Evolutionary conservation across 2,797 vertebrate genomes (phyloP), one percentile per base, ranked within the genome.

Genomic region (Phrynocephalus guinanensis): DNA sequence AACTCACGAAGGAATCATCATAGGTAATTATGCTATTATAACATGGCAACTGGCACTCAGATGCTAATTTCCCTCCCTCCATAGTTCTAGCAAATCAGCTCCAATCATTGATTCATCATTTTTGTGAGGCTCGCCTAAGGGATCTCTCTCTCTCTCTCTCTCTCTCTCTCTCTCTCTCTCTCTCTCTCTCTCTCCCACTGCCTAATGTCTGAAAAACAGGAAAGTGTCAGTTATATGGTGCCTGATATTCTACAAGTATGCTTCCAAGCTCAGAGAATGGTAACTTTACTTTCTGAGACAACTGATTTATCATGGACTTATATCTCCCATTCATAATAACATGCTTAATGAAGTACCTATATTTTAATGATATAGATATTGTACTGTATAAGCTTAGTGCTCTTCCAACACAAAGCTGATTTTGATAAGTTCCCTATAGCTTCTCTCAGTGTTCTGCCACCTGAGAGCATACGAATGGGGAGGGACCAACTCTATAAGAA

Each of bases 1-100:
- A 63, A 96, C 95, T 33, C 94, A 93, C 80, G 93, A 94, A 70
- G 96, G 91, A 26, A 96, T 98, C 67, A 28, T 98, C 30, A 97
- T 98, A 0, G 98, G 98, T 98, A 95, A 91, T 67, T 86, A 81
- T 6, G 24, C 0, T 3, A 50, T 9, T 84, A 66, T 67, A 33
- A 76, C 8, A 24, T 76, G 26, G 33, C 52, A 16, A 9, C 75
- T 71, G 38, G 33, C 67, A n/a, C 20, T 70, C 33, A 71, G 30
- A 15, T 10, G 24, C n/a, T 10, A 79, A 3, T 78, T 28, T 2
- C 13, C n/a, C 28, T 63, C 60, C 18, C 60, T 18, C 44, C 15
- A 71, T 18, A 83, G 2, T 60, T 71, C 16, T 44, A 30, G 66
- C 6, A 26, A 22, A 33, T 26, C 79, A 48, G 38, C 1, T 38